These are phyloP conservation scores for Lithophane socia DNA, from an alignment of 2,888 invertebrate species.

Conservation along the genomic window DNA sequence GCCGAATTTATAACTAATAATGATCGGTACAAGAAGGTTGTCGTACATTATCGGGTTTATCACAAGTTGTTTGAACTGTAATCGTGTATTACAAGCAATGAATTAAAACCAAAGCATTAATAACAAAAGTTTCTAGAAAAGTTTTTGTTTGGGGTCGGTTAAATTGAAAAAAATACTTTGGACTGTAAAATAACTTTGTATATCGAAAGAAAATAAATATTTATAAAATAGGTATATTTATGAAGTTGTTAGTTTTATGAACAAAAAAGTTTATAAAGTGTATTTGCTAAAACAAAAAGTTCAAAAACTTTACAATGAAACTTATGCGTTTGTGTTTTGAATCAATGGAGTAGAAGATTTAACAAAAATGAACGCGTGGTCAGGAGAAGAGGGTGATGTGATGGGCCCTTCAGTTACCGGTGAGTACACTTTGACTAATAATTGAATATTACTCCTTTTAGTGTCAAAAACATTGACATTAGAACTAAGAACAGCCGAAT, in stretches of 20 bases:
- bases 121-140: background rate
- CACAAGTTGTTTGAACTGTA: background rate
- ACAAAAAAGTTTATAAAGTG: background rate
- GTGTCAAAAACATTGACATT: background rate
- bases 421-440: constrained; percentile 70
- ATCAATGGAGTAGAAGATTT: constrained; percentile 15
- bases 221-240: background rate
- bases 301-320: constrained; percentile 15
- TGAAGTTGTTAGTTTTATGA: background rate
- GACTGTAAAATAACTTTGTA: constrained; percentile 8
- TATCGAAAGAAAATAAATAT: background rate
- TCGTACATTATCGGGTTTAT: constrained; percentile 25
- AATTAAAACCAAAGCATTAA: background rate
- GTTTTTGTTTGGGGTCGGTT: background rate
- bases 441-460: no score
- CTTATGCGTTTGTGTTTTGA: constrained; percentile 8
- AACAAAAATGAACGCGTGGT: constrained; percentile 83
- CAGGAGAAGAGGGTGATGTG: constrained; percentile 77
- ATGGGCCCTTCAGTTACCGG: constrained; percentile 86
- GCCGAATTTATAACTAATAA: constrained; percentile 17
- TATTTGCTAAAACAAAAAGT: background rate
- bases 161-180: constrained; percentile 9
- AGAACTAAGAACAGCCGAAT: background rate
- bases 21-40: background rate
- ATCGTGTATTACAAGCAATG: constrained; percentile 12